phyloP scores from a whole-genome alignment of 2,113 vertebrate species.

The Rattus norvegicus region DNA sequence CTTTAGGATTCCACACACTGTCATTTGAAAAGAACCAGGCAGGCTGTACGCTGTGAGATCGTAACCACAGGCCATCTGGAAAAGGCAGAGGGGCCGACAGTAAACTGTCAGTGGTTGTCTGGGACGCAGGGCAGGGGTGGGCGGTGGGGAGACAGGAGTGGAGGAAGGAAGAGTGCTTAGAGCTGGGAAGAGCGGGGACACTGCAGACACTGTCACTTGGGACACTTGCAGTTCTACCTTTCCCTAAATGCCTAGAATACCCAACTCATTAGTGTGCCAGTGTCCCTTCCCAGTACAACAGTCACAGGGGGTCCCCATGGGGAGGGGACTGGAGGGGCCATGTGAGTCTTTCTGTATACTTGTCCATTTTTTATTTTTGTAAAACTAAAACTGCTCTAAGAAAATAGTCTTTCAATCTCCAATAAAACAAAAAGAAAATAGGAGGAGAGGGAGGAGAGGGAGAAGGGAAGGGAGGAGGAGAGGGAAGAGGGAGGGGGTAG shows the following conservation, averaged over 20 bases:
- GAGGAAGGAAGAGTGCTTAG: neutral
- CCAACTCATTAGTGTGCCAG: neutral
- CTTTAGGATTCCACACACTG: neutral
- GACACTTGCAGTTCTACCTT: neutral
- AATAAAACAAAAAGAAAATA: neutral
- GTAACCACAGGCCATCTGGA: neutral
- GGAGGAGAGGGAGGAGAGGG: too few relatives aligned
- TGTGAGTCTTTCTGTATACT: neutral
- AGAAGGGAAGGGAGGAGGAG: too few relatives aligned
- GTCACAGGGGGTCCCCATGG: accelerated
- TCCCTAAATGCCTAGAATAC: neutral
- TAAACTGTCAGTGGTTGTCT: neutral
- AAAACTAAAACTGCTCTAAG: neutral
- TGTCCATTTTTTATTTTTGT: neutral
- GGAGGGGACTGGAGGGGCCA: accelerated
- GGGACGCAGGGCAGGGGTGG: neutral
- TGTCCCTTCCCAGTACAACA: neutral
- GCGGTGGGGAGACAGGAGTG: neutral
- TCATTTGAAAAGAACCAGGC: neutral
- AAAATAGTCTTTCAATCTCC: neutral
- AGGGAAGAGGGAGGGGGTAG: neutral
- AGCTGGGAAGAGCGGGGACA: neutral
- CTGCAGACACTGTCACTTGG: neutral
- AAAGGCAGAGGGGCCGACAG: neutral
- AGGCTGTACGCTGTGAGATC: neutral